Base-by-base conservation (phyloP, 1,140 invertebrate species). In the Ctenoplectra terminalis region DNA sequence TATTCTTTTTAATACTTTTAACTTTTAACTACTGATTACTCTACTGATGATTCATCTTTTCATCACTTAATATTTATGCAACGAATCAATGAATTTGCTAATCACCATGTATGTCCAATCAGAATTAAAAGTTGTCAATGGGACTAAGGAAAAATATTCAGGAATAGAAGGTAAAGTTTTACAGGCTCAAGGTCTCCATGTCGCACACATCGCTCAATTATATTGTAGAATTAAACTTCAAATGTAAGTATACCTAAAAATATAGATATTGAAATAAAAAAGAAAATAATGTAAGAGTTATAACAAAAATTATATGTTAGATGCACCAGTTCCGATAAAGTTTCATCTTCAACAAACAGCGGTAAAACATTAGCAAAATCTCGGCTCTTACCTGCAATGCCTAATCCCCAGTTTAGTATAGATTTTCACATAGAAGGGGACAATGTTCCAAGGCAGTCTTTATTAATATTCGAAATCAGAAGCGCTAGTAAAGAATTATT, bases 341-440 rank as follows among this genome's bases (percentile, higher is more conserved):
- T 91, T n/a, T 48, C 76, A 29, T 86, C 84, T 0, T 90, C 89
- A 0, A 31, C 81, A 40, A 90, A 87, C n/a, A 75, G 82, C 50
- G 93, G 93, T 64, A 93, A 93, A 74, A 94, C 92, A 13, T 89
- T 94, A 56, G 91, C 91, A 2, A 94, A 94, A 84, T 93, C 93
- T 9, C 90, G 91, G 48, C 75, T 94, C 9, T 64, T 94, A 37
- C 92, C 93, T 20, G 91, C 92, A 23, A 90, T 93, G 88, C 90
- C 92, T 56, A 93, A 94, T 89, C 92, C 92, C 20, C 88, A 89
- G 23, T 93, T 94, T 80, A 90, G 92, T 54, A 90, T 93, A 64
- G 87, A 91, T 34, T 94, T 94, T 70, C 91, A 93, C 60, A 79
- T 94, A 31, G 93, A 94, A 46, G 76, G 86, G 2, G 89, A 91